phyloP scores from a whole-genome alignment of 2,113 vertebrate genomes.

The Xenus cinereus region DNA sequence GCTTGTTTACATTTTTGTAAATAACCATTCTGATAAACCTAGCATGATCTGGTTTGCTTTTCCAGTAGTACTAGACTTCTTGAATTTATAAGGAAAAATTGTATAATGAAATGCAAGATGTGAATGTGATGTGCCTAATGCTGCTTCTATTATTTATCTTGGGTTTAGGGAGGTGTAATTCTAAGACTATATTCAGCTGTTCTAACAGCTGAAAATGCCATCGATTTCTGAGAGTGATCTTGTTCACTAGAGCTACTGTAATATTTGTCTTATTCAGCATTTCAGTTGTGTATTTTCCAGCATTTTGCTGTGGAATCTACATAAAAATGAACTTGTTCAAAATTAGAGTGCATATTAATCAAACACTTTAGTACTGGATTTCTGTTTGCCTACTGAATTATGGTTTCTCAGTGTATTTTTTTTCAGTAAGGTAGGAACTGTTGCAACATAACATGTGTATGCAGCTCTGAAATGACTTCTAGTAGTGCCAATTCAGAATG shows the following conservation, averaged over 20 bases:
- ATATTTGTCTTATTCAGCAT: neutral
- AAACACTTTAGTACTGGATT: neutral
- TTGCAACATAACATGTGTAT: neutral
- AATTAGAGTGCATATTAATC: constrained; percentile 21
- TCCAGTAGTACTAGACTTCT: neutral
- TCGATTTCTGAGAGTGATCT: neutral
- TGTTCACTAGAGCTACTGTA: neutral
- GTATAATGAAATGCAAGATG: neutral
- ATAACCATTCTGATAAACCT: neutral
- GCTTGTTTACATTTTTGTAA: neutral
- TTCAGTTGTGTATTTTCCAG: neutral
- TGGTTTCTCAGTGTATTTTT: neutral
- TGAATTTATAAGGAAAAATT: neutral
- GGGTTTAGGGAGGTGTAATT: neutral
- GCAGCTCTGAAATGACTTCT: neutral
- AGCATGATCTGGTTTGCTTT: neutral
- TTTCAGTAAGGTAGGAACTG: neutral
- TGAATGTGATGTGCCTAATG: neutral
- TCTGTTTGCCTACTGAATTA: neutral
- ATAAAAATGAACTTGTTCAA: constrained; percentile 5
- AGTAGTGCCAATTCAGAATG: neutral
- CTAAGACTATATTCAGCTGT: neutral
- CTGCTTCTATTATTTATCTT: neutral
- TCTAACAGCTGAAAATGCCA: neutral
- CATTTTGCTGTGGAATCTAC: neutral